These are phyloP conservation scores for Rhopilema esculentum DNA, from an alignment of 30 jellyfish, hydroid and myxozoan genomes.

Conservation along the genomic window DNA sequence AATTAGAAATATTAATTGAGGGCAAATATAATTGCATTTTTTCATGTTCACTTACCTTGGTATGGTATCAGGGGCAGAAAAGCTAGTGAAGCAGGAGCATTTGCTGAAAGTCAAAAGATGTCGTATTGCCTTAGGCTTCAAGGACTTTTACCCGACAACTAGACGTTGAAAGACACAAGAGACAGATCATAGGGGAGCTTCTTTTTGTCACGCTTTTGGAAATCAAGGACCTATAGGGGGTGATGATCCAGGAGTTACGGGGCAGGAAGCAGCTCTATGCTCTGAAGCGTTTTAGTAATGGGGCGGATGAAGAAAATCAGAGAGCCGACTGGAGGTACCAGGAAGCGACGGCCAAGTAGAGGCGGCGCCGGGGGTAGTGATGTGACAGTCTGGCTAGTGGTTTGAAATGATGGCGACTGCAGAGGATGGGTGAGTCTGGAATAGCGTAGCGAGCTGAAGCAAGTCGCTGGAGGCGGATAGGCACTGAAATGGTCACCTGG, in stretches of 20 bases:
- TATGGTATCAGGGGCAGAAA: slow-evolving; percentile 78
- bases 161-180: slow-evolving; percentile 77
- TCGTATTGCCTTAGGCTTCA: slow-evolving; percentile 93
- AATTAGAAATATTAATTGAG: too few relatives aligned
- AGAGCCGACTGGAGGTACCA: too few relatives aligned
- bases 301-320: too few relatives aligned
- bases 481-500: too few relatives aligned
- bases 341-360: too few relatives aligned
- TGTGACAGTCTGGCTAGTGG: too few relatives aligned
- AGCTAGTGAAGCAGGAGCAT: slow-evolving; percentile 75
- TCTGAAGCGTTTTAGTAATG: slow-evolving; percentile 91
- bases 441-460: too few relatives aligned
- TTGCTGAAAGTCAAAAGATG: slow-evolving; percentile 53
- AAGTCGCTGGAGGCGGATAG: too few relatives aligned
- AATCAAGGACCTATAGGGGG: slow-evolving; percentile 71
- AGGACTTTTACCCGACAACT: slow-evolving; percentile 73
- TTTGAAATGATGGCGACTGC: too few relatives aligned
- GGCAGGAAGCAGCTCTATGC: slow-evolving; percentile 90
- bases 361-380: too few relatives aligned
- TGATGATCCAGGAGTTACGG: slow-evolving; percentile 79
- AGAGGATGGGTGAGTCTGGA: too few relatives aligned
- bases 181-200: slow-evolving; percentile 77
- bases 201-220: slow-evolving; percentile 78
- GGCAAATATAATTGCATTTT: background rate
- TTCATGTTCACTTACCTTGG: too few relatives aligned